Conservation (phyloP, 2,113 vertebrate genomes). For the Chionis minor region DNA sequence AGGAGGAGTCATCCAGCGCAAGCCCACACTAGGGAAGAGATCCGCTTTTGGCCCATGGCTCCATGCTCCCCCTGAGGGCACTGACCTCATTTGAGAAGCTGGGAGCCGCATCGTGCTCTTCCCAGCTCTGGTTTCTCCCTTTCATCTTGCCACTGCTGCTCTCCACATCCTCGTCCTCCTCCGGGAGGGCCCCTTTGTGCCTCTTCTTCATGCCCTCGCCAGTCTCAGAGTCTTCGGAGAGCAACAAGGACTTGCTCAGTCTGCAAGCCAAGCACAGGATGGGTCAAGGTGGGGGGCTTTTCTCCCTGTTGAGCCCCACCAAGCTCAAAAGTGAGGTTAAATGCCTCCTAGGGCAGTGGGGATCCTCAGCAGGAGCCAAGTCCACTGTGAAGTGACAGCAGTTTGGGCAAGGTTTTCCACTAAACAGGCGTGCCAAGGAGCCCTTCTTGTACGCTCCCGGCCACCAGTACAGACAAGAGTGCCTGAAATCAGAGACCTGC, state of each 20-base stretch:
- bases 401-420: constrained; percentile 8
- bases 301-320: background rate
- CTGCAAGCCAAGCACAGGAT: constrained; percentile 77
- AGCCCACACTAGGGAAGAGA: background rate
- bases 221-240: constrained; percentile 89
- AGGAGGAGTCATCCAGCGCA: background rate
- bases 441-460: background rate
- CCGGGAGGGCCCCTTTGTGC: constrained; percentile 79
- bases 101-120: constrained; percentile 78
- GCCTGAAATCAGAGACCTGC: background rate
- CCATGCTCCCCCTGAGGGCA: background rate
- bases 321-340: constrained; percentile 21
- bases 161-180: constrained; percentile 84
- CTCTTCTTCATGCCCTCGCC: constrained; percentile 86
- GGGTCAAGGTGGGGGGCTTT: constrained; percentile 17
- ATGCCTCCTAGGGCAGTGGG: background rate
- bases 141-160: constrained; percentile 74
- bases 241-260: constrained; percentile 83
- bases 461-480: background rate
- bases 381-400: constrained; percentile 1
- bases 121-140: constrained; percentile 86
- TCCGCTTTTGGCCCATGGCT: background rate
- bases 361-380: background rate
- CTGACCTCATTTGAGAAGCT: constrained; percentile 88
- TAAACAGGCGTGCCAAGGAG: background rate